Conservation (phyloP, 1,140 invertebrate genomes). For the Drosophila rufa region DNA sequence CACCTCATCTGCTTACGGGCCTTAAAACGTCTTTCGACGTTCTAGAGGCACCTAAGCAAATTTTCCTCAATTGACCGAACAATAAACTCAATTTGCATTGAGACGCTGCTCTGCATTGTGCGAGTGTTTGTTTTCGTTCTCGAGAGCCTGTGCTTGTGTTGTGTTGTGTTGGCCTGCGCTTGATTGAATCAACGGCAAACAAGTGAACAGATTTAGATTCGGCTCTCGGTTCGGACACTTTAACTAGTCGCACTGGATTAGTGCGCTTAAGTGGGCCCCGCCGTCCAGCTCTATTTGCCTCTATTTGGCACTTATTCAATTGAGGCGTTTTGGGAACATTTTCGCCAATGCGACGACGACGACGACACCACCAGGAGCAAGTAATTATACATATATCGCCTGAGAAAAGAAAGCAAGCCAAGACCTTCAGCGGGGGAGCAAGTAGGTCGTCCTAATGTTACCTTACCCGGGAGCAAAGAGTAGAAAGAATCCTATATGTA, state of each 20-base stretch:
- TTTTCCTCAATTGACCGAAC: constrained; percentile 65
- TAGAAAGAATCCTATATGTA: no score
- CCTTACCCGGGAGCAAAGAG: no score
- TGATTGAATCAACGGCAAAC: constrained; percentile 72
- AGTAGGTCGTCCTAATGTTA: constrained; percentile 34
- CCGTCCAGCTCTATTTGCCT: constrained; percentile 27
- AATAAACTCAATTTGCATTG: constrained; percentile 76
- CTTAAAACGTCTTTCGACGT: constrained; percentile 49
- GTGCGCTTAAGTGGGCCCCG: constrained; percentile 27
- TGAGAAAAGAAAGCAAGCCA: constrained; percentile 16
- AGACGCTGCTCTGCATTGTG: constrained; percentile 23
- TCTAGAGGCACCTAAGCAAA: constrained; percentile 36
- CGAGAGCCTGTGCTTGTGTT: constrained; percentile 14
- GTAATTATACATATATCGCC: constrained; percentile 25
- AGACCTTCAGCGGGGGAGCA: constrained; percentile 44
- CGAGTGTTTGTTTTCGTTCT: constrained; percentile 16
- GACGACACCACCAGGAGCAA: constrained; percentile 25
- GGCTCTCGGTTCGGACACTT: constrained; percentile 71
- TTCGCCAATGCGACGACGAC: constrained; percentile 6
- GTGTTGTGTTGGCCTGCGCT: constrained; percentile 24
- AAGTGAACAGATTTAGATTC: constrained; percentile 70
- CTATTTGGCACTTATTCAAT: constrained; percentile 70
- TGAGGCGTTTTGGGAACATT: constrained; percentile 44
- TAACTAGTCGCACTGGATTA: constrained; percentile 63
- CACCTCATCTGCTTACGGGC: constrained; percentile 42